Evolutionary conservation across 2,113 vertebrate genomes (phyloP).

Genomic region (Xenopus laevis): DNA sequence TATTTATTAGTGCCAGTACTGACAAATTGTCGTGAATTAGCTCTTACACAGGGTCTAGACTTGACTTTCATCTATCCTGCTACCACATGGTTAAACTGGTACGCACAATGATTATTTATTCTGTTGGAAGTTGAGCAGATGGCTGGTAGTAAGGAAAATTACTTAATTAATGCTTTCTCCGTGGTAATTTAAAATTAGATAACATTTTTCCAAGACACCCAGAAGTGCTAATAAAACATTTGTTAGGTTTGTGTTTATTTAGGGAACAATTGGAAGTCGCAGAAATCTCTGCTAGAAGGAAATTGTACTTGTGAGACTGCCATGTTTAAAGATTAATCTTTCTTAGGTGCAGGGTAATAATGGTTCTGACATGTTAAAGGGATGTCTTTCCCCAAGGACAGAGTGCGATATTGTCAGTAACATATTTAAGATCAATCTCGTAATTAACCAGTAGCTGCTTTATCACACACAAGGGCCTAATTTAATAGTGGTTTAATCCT

Average conservation of each 20-base stretch:
- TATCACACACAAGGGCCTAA: too few species aligned
- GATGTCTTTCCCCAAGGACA: too few species aligned
- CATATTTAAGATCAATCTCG: too few species aligned
- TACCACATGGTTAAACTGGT: neutral
- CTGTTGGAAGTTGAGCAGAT: conserved; percentile 26
- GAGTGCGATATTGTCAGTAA: too few species aligned
- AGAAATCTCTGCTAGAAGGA: neutral
- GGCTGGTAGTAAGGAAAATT: conserved; percentile 1
- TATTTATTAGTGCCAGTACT: too few species aligned
- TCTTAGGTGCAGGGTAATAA: too few species aligned
- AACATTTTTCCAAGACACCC: conserved; percentile 14
- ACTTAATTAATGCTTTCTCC: conserved; percentile 24
- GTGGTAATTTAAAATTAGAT: conserved; percentile 17
- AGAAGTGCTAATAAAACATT: conserved; percentile 1
- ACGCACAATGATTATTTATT: conserved; percentile 14
- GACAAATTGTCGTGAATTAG: too few species aligned
- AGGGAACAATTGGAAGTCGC: neutral
- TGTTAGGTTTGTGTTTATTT: neutral
- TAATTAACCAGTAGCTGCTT: too few species aligned
- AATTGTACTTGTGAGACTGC: conserved; percentile 1
- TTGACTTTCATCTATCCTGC: neutral
- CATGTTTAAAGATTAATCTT: neutral
- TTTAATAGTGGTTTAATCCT: too few species aligned
- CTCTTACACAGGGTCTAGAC: too few species aligned
- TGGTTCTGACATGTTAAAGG: too few species aligned